phyloP scores from a whole-genome alignment of 2,797 vertebrate species.

The Eulemur rubriventer region DNA sequence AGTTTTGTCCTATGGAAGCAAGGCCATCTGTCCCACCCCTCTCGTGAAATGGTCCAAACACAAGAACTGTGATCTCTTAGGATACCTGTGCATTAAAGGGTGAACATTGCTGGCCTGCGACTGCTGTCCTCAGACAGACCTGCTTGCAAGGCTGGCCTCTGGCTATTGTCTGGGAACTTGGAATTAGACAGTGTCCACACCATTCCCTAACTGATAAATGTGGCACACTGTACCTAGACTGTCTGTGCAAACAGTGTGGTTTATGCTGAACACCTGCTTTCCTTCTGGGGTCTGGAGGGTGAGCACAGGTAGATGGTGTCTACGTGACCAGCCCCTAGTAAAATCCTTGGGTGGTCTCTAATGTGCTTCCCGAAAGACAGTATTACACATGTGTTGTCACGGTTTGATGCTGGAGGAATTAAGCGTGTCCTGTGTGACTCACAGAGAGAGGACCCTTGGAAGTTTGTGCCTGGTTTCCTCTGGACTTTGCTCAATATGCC shows the following conservation, averaged over 20 bases:
- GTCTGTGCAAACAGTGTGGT: rapidly evolving
- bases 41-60: not conserved
- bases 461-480: not conserved
- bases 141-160: not conserved
- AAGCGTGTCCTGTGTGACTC: rapidly evolving
- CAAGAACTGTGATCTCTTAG: not conserved
- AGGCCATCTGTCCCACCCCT: too few species aligned
- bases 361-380: too few species aligned
- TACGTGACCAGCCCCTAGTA: not conserved
- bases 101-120: not conserved
- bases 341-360: not conserved
- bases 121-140: not conserved
- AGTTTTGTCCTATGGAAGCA: not conserved
- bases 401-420: not conserved
- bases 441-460: rapidly evolving
- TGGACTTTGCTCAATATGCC: not conserved
- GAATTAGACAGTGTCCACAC: not conserved
- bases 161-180: not conserved
- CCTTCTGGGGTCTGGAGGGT: not conserved
- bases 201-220: rapidly evolving
- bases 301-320: not conserved
- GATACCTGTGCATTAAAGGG: not conserved
- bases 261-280: not conserved
- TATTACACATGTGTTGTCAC: not conserved
- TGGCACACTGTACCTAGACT: rapidly evolving